Evolutionary conservation across 2,113 vertebrate species (phyloP), one percentile per base, ranked within the genome.

Genomic region (Syngnathus typhle): DNA sequence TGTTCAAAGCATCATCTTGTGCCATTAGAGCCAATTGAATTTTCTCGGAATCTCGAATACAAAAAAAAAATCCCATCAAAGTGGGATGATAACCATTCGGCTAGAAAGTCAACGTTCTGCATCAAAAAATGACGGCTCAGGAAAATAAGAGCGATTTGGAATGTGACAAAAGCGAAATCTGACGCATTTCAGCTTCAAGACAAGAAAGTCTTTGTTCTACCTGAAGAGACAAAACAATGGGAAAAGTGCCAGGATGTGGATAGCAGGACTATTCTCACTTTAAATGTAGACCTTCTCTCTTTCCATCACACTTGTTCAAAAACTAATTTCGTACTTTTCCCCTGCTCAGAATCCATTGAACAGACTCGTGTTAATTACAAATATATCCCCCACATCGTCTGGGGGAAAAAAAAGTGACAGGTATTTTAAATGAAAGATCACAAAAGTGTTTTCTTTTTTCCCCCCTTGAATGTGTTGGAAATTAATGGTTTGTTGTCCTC

Each of bases 401-500:
- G 23, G 23, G 15, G 13, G 10, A 27, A 56, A 32, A 32, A 56
- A 56, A 32, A 32, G 23, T 55, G 11, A 52, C 10, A 11, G n/a
- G n/a, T 56, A 32, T 56, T 56, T 56, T 27, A 32, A 32, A 32
- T 56, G 54, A 4, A 37, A 19, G 27, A 68, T 47, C 21, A 58
- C 51, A 56, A 32, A 32, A 9, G 6, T 1, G 23, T 3, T 55
- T 68, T 69, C 64, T 77, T 64, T 23, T 55, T 55, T 7, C 3
- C 21, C 21, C 8, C n/a, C 56, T 63, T 44, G 38, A 75, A 74
- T 70, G 70, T 64, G 21, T 27, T 55, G 21, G 56, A 79, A 49
- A 83, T 82, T 76, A 79, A 82, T 74, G 74, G 64, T 75, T 79
- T 83, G 78, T 70, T 82, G 73, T 77, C 71, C 39, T 73, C 4